Percentiles rank a stretch among this genome's conserved stretches.
Conservation (phyloP, 2,888 invertebrate species). For the Andrena praecox region DNA sequence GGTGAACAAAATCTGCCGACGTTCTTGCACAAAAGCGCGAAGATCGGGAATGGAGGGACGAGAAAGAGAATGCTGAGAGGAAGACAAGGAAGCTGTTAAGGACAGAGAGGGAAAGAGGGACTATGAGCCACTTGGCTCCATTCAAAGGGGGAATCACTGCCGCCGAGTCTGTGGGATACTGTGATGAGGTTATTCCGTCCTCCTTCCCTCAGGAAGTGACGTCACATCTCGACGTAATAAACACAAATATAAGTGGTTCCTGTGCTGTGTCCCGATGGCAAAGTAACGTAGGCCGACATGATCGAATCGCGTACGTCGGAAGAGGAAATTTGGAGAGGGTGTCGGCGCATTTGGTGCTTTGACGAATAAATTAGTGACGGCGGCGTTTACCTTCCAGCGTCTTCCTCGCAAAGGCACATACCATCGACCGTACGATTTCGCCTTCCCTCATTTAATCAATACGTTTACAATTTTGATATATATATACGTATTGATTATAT, state of each 20-base stretch:
- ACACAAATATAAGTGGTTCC: conserved; percentile 78
- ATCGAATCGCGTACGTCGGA: conserved; percentile 71
- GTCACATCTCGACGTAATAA: conserved; percentile 79
- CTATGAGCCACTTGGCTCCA: conserved; percentile 67
- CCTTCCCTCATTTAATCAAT: neutral
- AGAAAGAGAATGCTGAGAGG: conserved; percentile 17
- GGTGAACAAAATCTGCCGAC: no score
- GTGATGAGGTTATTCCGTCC: conserved; percentile 82
- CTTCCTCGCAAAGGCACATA: conserved; percentile 11
- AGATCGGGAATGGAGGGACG: conserved; percentile 4
- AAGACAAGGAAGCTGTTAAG: conserved; percentile 53
- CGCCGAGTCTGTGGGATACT: conserved; percentile 74
- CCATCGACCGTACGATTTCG: neutral
- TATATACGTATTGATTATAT: no score
- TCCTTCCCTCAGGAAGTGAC: conserved; percentile 80
- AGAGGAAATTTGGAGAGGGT: conserved; percentile 67
- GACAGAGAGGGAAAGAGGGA: conserved; percentile 47
- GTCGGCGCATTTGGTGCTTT: conserved; percentile 41
- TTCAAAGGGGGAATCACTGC: conserved; percentile 71
- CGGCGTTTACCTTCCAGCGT: conserved; percentile 32
- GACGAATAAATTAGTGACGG: conserved; percentile 60
- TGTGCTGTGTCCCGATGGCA: conserved; percentile 67
- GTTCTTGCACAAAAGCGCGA: conserved; percentile 12
- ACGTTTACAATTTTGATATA: neutral
- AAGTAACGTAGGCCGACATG: conserved; percentile 63